These are phyloP conservation scores for Globicephala melas DNA, from an alignment of 2,113 vertebrate genomes.

Conservation along the genomic window DNA sequence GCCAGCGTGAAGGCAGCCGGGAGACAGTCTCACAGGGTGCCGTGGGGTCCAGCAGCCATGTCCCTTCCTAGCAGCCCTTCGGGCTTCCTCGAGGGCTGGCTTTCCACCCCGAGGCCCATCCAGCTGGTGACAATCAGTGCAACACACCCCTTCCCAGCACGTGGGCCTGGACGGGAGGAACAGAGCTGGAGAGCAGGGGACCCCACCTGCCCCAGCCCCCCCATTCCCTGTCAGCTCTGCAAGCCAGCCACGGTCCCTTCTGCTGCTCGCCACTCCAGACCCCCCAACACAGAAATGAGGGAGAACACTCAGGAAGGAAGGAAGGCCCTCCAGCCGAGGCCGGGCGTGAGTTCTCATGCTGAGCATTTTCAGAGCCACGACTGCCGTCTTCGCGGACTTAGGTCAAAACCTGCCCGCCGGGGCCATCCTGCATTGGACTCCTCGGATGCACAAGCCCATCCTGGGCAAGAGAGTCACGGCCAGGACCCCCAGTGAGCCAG, in stretches of 20 bases:
- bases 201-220: background rate
- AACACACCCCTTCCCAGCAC: background rate
- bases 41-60: too few relatives aligned
- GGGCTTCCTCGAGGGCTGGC: too few relatives aligned
- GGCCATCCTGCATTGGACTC: rapidly evolving
- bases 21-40: background rate
- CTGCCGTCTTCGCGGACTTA: background rate
- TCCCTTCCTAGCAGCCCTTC: background rate
- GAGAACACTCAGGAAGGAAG: background rate
- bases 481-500: rapidly evolving
- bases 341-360: background rate
- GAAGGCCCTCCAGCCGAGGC: background rate
- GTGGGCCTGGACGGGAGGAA: background rate
- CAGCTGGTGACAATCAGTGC: background rate
- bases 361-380: background rate
- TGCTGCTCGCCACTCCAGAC: background rate
- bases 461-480: background rate
- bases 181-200: background rate
- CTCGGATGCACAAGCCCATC: rapidly evolving
- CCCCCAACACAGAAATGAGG: background rate
- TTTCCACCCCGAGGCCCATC: background rate
- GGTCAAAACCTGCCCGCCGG: background rate
- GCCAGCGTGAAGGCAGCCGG: background rate
- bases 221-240: background rate
- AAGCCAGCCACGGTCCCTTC: background rate